Conservation (phyloP, 2,113 vertebrate genomes). For the Lutjanus erythropterus region DNA sequence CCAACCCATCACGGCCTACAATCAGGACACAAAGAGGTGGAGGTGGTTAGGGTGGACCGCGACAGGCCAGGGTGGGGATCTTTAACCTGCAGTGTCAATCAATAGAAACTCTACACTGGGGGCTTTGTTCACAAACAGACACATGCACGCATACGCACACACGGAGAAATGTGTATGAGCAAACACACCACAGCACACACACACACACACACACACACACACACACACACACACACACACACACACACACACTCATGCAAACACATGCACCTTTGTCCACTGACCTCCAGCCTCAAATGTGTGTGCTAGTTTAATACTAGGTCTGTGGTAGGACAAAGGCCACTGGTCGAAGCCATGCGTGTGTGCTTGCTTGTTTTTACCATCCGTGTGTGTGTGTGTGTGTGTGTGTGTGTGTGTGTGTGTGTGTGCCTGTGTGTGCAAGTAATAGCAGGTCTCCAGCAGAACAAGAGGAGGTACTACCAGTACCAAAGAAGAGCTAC, state of each 20-base stretch:
- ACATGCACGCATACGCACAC: constrained; percentile 16
- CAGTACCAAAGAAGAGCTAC: constrained; percentile 49
- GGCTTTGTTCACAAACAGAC: constrained; percentile 69
- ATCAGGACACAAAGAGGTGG: constrained; percentile 64
- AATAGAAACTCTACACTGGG: constrained; percentile 65
- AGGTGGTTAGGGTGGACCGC: constrained; percentile 50
- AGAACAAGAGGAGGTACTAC: constrained; percentile 58
- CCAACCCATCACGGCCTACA: constrained; percentile 60
- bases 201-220: neutral
- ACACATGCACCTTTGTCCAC: constrained; percentile 26
- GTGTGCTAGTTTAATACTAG: constrained; percentile 42
- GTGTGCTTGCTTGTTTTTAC: constrained; percentile 34
- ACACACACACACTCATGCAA: neutral
- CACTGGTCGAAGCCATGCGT: constrained; percentile 47
- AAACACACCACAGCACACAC: constrained; percentile 1
- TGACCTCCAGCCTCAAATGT: constrained; percentile 50
- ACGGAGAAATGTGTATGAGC: constrained; percentile 5
- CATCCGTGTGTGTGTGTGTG: neutral
- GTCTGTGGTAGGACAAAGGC: constrained; percentile 36
- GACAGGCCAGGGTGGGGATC: constrained; percentile 58
- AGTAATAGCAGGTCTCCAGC: constrained; percentile 65
- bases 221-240: neutral
- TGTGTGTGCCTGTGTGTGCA: constrained; percentile 23
- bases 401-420: constrained; percentile 17
- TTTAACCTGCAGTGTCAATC: constrained; percentile 74